Evolutionary conservation across 2,113 vertebrate species (phyloP).

Genomic region (Chinchilla lanigera): DNA sequence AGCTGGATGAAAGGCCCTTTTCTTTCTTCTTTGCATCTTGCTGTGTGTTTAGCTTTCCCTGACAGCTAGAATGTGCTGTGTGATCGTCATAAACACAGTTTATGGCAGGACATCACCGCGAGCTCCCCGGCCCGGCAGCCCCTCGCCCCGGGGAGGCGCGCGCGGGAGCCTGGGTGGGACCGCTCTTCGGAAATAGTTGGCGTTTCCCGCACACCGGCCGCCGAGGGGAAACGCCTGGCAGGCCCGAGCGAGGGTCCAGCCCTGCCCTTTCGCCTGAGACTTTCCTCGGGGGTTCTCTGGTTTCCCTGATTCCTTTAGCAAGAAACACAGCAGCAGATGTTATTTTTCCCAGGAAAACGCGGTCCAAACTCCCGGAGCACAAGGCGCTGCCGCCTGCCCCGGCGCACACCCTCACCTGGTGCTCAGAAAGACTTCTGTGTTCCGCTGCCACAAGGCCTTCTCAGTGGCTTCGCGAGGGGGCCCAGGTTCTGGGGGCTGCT

Average conservation of each 20-base stretch:
- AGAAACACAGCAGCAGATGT: neutral
- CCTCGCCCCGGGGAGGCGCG: neutral
- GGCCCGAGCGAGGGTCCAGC: neutral
- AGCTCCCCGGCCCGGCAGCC: neutral
- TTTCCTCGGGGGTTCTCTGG: neutral
- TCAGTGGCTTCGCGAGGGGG: neutral
- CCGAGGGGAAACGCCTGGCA: neutral
- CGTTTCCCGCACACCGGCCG: neutral
- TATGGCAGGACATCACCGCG: neutral
- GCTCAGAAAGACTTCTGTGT: neutral
- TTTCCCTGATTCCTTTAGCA: neutral
- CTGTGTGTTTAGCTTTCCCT: neutral
- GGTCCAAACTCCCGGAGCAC: neutral
- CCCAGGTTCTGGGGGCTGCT: neutral
- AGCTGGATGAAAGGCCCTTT: neutral
- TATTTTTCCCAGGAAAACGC: neutral
- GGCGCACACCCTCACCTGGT: neutral
- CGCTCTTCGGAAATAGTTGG: neutral
- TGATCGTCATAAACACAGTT: neutral
- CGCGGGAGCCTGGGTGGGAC: conserved; percentile 11
- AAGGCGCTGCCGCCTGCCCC: neutral
- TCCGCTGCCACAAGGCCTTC: neutral
- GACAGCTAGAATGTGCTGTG: neutral
- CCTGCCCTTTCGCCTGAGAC: neutral
- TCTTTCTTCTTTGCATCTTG: neutral